Base-by-base conservation (phyloP, 2,888 invertebrate species). In the Agonopterix subpropinquella region DNA sequence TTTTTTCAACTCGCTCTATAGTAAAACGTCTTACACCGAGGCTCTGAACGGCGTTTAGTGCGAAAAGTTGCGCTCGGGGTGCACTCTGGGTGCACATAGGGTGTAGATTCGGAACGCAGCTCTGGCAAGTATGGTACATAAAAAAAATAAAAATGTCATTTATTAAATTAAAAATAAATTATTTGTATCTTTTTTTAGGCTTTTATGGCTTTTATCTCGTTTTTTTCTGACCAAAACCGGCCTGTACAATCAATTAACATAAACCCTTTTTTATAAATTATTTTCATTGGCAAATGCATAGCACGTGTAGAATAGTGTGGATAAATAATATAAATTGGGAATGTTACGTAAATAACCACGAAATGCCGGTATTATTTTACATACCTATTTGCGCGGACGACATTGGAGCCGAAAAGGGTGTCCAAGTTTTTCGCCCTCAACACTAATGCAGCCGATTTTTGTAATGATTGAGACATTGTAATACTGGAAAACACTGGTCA, bases 371-470 rank as follows among this genome's bases (percentile, higher is more conserved):
- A 58, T 49, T 46, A 2, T n/a, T 9, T 11, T 42, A 43, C 10
- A 28, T 78, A 86, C 86, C 86, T 82, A 65, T 66, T 76, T 15
- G 80, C 73, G 53, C 84, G 70, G 45, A 71, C 47, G 37, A 71
- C 67, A 44, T 65, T 62, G 47, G 63, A 64, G 47, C 66, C 61
- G 45, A 73, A 55, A 50, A 68, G 48, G 47, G 57, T 54, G 51
- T 84, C 84, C 55, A 74, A 76, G 74, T 78, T 73, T 55, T 72
- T 77, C 52, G 67, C 76, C 67, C 75, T 77, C 35, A 86, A 59
- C 59, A 80, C 74, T 66, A 80, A 77, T 44, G 67, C 64, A 11
- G 79, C 57, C 51, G 85, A 59, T 58, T 80, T 83, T 57, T 75
- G 73, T 55, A 87, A 56, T 43, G 74, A 69, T 50, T 77, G 77